Evolutionary conservation across 2,113 vertebrate species (phyloP), one percentile per base, ranked within the genome.

Genomic region (Cnemophilus loriae): DNA sequence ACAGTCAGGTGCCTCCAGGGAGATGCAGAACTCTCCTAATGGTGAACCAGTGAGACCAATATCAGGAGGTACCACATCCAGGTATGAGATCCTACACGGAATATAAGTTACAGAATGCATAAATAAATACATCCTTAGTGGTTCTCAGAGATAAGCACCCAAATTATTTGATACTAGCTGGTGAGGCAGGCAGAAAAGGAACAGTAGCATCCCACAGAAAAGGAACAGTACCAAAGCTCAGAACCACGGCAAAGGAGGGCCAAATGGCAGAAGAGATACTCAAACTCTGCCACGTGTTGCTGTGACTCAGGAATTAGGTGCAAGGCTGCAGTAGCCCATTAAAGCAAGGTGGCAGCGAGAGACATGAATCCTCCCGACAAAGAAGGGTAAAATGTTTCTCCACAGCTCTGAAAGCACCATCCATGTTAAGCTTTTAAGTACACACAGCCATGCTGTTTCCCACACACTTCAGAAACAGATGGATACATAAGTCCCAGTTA

Each of bases 331-430:
- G 35, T 4, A 47, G n/a, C 17, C 47, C 0, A 0, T 41, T 42
- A 92, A 63, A 37, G 49, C 27, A 50, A 75, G 28, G 44, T 1
- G 8, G 23, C 71, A 80, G 23, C 0, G 2, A 57, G 44, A 60
- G 35, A 13, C 32, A 63, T 35, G 27, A 49, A 64, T 32, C 32
- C 16, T 73, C 13, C 13, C 50, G 15, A 76, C 1, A 79, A 83
- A 86, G 28, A 35, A 64, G 9, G 1, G 0, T 3, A 35, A 50
- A n/a, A 33, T 26, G 12, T 61, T 81, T 56, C 19, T 46, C 4
- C 0, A 0, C 26, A 65, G n/a, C 6, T 47, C 60, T 63, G 6
- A 76, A 79, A 93, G 44, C 0, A 0, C 5, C 10, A 3, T 52
- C 35, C 16, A 4, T 5, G 10, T 4, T 23, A 27, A 85, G 26